Conservation (phyloP, 1,140 invertebrate genomes). For the Delia radicum region DNA sequence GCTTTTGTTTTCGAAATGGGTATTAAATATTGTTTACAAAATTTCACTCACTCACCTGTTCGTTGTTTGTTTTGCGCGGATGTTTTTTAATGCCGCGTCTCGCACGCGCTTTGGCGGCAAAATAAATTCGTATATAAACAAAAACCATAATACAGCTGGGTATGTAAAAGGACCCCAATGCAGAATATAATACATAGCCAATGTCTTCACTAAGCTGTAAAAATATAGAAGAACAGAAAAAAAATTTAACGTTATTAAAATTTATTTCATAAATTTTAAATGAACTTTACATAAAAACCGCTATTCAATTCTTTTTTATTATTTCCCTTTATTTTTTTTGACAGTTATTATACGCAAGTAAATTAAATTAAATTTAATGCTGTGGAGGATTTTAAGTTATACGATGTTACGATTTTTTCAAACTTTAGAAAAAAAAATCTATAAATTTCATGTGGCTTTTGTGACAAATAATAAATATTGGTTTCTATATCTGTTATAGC, state of each 20-base stretch:
- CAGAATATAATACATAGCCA: constrained; percentile 97
- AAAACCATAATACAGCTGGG: constrained; percentile 99
- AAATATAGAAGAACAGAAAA: not conserved
- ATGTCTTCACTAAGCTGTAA: constrained; percentile 87
- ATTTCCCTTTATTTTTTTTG: not conserved
- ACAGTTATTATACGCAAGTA: not conserved
- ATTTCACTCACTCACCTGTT: constrained; percentile 59
- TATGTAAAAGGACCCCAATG: constrained; percentile 97
- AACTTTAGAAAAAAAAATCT: too few species aligned
- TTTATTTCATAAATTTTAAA: constrained; percentile 14
- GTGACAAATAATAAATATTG: too few species aligned
- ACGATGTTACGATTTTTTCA: not conserved
- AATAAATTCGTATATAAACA: constrained; percentile 98
- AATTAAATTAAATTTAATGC: not conserved
- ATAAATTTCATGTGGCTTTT: too few species aligned
- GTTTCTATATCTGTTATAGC: too few species aligned
- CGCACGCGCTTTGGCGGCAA: constrained; percentile 88
- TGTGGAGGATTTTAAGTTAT: not conserved
- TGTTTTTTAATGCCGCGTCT: constrained; percentile 80
- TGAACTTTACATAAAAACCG: too few species aligned
- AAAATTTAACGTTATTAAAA: constrained; percentile 7
- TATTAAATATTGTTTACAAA: too few species aligned
- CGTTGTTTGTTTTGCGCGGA: constrained; percentile 64
- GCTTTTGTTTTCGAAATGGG: too few species aligned
- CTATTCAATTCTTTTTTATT: not conserved